Conservation (phyloP, 2,888 invertebrate genomes). For the Diarsia brunnea region DNA sequence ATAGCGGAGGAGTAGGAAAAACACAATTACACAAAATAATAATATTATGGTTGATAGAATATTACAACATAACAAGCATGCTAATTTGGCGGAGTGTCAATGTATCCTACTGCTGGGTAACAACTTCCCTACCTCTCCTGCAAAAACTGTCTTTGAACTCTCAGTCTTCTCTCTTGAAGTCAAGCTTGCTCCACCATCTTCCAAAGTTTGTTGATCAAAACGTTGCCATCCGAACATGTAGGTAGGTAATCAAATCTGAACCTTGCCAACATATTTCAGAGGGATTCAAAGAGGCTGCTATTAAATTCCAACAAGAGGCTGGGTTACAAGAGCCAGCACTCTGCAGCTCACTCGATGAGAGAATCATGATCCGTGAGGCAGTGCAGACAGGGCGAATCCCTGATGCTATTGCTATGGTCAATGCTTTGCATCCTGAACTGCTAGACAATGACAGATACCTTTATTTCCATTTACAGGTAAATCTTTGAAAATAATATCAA, state of each 20-base stretch:
- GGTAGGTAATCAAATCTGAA: conserved; percentile 35
- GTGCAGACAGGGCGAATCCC: conserved; percentile 98
- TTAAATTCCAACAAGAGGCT: conserved; percentile 98
- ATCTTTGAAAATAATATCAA: conserved; percentile 1
- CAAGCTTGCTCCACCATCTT: neutral
- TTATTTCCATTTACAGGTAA: conserved; percentile 98
- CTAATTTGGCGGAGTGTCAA: neutral
- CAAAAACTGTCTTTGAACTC: neutral
- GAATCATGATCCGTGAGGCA: conserved; percentile 97
- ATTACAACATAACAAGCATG: neutral
- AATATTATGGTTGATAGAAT: neutral
- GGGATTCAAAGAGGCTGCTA: conserved; percentile 98
- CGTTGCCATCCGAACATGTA: neutral
- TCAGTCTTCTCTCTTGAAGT: neutral
- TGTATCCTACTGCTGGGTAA: neutral
- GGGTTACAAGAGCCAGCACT: conserved; percentile 91
- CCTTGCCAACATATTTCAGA: conserved; percentile 88
- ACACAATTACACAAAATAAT: no score
- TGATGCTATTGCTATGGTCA: conserved; percentile 98
- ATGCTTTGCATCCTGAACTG: conserved; percentile 98
- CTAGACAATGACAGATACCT: conserved; percentile 98
- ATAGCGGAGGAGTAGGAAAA: no score
- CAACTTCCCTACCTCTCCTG: neutral
- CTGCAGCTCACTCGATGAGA: conserved; percentile 96
- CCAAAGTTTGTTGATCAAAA: neutral